Conservation (phyloP, 1,140 invertebrate species). For the Delia radicum region DNA sequence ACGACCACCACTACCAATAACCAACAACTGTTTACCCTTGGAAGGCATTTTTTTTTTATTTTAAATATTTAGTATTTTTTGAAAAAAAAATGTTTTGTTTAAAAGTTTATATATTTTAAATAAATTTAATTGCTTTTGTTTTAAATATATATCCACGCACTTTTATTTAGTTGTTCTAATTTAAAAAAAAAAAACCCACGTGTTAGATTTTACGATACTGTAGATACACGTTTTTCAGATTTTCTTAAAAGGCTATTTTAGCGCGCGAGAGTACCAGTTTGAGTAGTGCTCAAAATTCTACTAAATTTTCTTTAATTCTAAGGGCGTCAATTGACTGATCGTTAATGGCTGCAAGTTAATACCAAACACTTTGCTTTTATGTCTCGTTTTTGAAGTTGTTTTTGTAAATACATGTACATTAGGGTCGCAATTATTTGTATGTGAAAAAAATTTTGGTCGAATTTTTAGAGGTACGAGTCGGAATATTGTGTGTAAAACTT, state of each 20-base stretch:
- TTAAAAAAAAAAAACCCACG: conserved; percentile 2
- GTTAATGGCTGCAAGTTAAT: neutral
- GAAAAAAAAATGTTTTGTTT: neutral
- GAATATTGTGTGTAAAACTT: too few relatives aligned
- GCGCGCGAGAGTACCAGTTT: conserved; percentile 21
- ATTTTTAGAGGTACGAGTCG: too few relatives aligned
- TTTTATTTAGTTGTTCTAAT: neutral
- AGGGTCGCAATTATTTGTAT: too few relatives aligned
- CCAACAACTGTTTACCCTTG: conserved; percentile 64
- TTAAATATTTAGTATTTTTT: conserved; percentile 14
- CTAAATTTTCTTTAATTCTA: conserved; percentile 12
- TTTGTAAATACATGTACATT: neutral
- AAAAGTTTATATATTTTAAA: conserved; percentile 33
- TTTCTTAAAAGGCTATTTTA: neutral
- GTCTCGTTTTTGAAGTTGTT: neutral
- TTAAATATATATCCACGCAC: conserved; percentile 18
- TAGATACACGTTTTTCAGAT: conserved; percentile 1
- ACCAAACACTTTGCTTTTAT: neutral
- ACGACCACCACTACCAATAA: conserved; percentile 91
- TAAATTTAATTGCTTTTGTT: conserved; percentile 26
- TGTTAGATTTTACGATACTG: neutral
- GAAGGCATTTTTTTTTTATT: conserved; percentile 36
- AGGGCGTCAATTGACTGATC: conserved; percentile 6
- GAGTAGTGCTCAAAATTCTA: conserved; percentile 15
- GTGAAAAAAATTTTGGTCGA: too few relatives aligned